Conservation (phyloP, 2,888 invertebrate genomes). For the Napeogenes inachia region DNA sequence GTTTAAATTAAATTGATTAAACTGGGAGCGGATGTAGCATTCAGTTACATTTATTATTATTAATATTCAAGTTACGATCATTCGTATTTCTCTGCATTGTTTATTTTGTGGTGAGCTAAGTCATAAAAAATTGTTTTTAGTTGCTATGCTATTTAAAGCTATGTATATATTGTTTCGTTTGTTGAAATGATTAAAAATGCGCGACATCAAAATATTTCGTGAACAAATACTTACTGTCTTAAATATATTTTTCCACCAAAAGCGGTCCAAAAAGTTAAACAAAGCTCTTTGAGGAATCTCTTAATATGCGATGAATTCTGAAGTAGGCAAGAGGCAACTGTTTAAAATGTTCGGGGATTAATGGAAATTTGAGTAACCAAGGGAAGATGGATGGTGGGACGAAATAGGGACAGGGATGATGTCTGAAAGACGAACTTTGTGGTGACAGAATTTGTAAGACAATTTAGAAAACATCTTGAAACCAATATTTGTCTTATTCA, state of each 20-base stretch:
- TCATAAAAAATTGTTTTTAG: no score
- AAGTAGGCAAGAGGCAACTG: conserved; percentile 61
- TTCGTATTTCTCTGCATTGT: no score
- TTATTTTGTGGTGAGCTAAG: no score
- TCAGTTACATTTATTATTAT: not conserved
- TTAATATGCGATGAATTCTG: conserved; percentile 69
- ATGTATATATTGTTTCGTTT: no score
- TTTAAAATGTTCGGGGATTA: conserved; percentile 71
- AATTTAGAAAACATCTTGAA: no score
- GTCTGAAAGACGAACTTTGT: conserved; percentile 8
- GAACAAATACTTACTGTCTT: conserved; percentile 4
- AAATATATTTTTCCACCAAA: conserved; percentile 41
- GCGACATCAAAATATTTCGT: conserved; percentile 4
- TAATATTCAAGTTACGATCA: no score
- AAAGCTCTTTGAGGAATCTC: conserved; percentile 61
- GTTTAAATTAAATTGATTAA: conserved; percentile 3
- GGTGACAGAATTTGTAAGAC: conserved; percentile 5
- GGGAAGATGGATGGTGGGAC: conserved; percentile 46
- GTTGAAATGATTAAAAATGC: conserved; percentile 1
- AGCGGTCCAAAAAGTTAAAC: conserved; percentile 61
- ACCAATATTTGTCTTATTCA: no score
- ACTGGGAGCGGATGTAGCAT: not conserved
- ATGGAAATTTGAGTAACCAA: conserved; percentile 60
- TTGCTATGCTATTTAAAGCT: no score
- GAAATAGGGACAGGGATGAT: no score